phyloP scores from a whole-genome alignment of 2,113 vertebrate species.

The Tauraco erythrolophus region DNA sequence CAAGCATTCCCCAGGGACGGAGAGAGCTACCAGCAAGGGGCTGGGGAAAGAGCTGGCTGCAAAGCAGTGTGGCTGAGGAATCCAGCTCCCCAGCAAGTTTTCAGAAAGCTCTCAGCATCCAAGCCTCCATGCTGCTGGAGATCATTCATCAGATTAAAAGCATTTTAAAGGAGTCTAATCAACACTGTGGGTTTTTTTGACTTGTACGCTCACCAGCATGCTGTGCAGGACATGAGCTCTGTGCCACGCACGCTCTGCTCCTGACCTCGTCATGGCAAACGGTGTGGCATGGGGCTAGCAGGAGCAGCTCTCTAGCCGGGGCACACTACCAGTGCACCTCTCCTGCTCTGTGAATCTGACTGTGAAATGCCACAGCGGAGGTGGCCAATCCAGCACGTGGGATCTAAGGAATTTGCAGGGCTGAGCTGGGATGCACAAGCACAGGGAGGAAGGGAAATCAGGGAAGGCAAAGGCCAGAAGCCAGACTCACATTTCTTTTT shows the following conservation, averaged over 20 bases:
- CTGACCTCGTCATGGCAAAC: not conserved
- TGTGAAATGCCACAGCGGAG: not conserved
- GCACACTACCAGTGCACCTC: not conserved
- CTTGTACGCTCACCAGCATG: not conserved
- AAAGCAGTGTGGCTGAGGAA: not conserved
- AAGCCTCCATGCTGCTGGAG: not conserved
- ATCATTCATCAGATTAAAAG: not conserved
- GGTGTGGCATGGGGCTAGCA: not conserved
- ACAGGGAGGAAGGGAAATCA: not conserved
- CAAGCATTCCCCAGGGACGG: not conserved
- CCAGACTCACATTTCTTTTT: not conserved
- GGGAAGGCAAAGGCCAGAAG: not conserved
- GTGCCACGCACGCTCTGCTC: not conserved
- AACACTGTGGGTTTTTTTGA: not conserved
- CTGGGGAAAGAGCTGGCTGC: not conserved
- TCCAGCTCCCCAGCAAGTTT: not conserved
- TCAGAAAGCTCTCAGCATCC: not conserved
- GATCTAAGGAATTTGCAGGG: not conserved
- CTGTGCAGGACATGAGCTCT: fast-evolving
- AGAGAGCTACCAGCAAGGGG: not conserved
- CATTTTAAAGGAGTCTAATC: not conserved
- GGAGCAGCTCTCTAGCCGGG: not conserved
- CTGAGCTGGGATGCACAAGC: not conserved
- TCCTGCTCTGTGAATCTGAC: not conserved
- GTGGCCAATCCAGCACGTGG: fast-evolving